A percentile compares a stretch with the other conserved stretches of the same genome.
Conservation (phyloP, 2,797 vertebrate genomes). For the Pseudochromis fuscus region DNA sequence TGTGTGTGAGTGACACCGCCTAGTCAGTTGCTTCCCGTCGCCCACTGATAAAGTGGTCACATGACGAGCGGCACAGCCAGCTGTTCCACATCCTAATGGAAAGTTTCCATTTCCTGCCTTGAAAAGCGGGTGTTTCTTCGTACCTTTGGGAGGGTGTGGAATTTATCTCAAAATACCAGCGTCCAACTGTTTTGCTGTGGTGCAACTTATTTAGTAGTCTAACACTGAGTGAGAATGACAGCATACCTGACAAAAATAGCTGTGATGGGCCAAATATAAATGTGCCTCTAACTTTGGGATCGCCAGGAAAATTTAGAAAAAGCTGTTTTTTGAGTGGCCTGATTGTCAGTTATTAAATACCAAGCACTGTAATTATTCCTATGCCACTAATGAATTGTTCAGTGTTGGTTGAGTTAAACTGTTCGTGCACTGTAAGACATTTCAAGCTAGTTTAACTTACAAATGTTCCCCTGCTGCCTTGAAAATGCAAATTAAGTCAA, state of each 20-base stretch:
- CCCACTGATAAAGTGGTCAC: slow-evolving; percentile 56
- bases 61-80: slow-evolving; percentile 47
- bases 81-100: slow-evolving; percentile 55
- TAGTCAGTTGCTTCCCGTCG: slow-evolving; percentile 66
- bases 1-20: slow-evolving; percentile 36
- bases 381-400: neutral
- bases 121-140: slow-evolving; percentile 33
- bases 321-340: neutral
- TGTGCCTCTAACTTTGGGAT: slow-evolving; percentile 1
- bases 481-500: too few relatives aligned
- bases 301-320: neutral
- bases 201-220: neutral
- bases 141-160: slow-evolving; percentile 23
- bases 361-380: neutral
- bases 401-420: too few relatives aligned
- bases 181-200: neutral
- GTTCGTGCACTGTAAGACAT: too few relatives aligned
- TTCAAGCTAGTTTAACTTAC: too few relatives aligned
- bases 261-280: neutral
- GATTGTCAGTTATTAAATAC: neutral
- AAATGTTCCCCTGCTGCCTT: too few relatives aligned
- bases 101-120: slow-evolving; percentile 68
- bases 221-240: neutral
- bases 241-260: neutral
- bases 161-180: slow-evolving; percentile 50